phyloP scores from a whole-genome alignment of 2,888 invertebrate genomes.

The Anaspis maculata region DNA sequence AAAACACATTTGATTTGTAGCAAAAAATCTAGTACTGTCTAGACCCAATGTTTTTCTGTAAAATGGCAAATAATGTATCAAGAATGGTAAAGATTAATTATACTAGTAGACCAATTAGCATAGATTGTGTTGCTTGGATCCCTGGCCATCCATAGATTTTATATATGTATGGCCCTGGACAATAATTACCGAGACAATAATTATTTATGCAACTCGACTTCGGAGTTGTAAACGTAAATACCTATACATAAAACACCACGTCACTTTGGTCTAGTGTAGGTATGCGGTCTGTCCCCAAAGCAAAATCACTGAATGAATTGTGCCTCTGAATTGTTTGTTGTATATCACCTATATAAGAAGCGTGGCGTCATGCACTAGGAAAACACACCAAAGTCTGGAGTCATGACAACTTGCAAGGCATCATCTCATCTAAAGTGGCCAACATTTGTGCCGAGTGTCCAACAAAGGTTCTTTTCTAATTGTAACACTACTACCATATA shows the following conservation, averaged over 20 bases:
- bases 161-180: too few species aligned
- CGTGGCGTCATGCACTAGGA: slow-evolving; percentile 41
- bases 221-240: too few species aligned
- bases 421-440: slow-evolving; percentile 16
- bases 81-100: too few species aligned
- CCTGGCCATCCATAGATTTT: too few species aligned
- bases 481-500: slow-evolving; percentile 25
- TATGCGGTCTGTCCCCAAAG: slow-evolving; percentile 30
- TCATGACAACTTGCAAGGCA: slow-evolving; percentile 42
- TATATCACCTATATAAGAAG: slow-evolving; percentile 38
- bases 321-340: slow-evolving; percentile 38
- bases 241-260: slow-evolving; percentile 23
- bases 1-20: too few species aligned
- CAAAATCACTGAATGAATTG: slow-evolving; percentile 37
- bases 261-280: slow-evolving; percentile 37
- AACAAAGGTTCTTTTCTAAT: slow-evolving; percentile 21
- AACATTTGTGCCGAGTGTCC: slow-evolving; percentile 20
- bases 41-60: too few species aligned
- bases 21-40: too few species aligned
- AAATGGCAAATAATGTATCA: too few species aligned
- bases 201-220: too few species aligned
- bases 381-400: slow-evolving; percentile 39
- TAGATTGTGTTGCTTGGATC: too few species aligned
- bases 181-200: too few species aligned
- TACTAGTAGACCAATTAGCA: too few species aligned